Base-by-base conservation (phyloP, 2,113 vertebrate genomes). In the Nannobrachium achirus region DNA sequence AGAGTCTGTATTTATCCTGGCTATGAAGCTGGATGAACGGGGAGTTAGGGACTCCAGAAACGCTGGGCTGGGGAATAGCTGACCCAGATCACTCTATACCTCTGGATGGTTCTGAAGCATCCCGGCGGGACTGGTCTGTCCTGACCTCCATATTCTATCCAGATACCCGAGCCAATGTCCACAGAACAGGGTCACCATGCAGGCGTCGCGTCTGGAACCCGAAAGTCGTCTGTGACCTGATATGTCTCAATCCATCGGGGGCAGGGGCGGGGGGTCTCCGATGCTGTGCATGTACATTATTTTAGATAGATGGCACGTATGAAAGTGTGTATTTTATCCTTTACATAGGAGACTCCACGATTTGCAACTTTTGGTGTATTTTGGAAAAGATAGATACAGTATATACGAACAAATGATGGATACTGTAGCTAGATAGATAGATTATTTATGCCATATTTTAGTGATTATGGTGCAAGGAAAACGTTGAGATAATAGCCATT, bases 91-190 rank as follows among this genome's bases (percentile, higher is more conserved):
- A 10, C 19, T 65, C 5, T 7, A 20, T 60, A 19, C 50, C 45
- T 70, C 11, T 7, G 33, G 16, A 8, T 52, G 11, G 53, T 60
- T 71, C 52, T 7, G 11, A 44, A 5, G 51, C 13, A 55, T 61
- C 69, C 53, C 73, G 33, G 20, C 14, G 25, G 25, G 25, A 33
- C 25, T 5, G 25, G 25, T 5, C 25, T 3, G 50, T 10, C 67
- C 44, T 76, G 69, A 82, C 80, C 76, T 75, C 14, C 3, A 70
- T n/a, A n/a, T 50, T 66, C 42, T 48, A 40, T 33, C 10, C 38
- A 69, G 16, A 53, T 42, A 40, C 45, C 45, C 14, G 49, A 80
- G 60, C 66, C 64, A 64, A 59, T 63, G 74, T 71, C 48, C 52
- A 59, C 63, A 18, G 51, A 62, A 38, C 14, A 15, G 33, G 60